Base-by-base conservation (phyloP, 1,140 invertebrate species). In the Aphis gossypii region DNA sequence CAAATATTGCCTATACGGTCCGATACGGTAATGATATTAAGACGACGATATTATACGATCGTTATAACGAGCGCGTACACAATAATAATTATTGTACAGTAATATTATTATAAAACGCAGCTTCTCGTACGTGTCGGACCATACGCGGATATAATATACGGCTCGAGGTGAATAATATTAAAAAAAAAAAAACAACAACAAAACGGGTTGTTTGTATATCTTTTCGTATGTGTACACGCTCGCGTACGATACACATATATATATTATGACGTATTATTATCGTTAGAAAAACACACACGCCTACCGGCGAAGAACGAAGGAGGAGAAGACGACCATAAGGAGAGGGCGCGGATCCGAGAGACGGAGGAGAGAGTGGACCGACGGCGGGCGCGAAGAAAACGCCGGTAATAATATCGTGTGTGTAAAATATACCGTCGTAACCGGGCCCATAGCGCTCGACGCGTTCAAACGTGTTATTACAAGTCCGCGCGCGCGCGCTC, bases 131-230 rank as follows among this genome's bases (percentile, higher is more conserved):
- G 84, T 18, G 84, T 46, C 23, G 25, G 84, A 14, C 11, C 0
- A 46, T 41, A 41, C 38, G 38, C 46, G 46, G 14, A 46, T 21
- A 86, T 14, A 5, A 46, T 41, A 46, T 41, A 44, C 14, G 84
- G 84, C 84, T 9, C 38, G 83, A 41, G 41, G 44, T 18, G 44
- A 41, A 14, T 46, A 46, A 46, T 46, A 44, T 9, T 46, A 46
- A 46, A 25, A 60, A 11, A n/a, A 60, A 68, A 68, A n/a, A 14
- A 14, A 60, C 2, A 60, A n/a, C 46, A 46, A 68, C 56, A 86
- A 46, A 68, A 38, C 54, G 38, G 54, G 82, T 90, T 68, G 54
- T 76, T 90, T 90, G 89, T 90, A 25, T 90, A 76, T 54, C 35
- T 51, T 90, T 68, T 90, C 68, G 21, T n/a, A n/a, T n/a, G n/a